These are phyloP conservation scores for Drosophila trapezifrons DNA, from an alignment of 1,140 invertebrate genomes.

Conservation along the genomic window DNA sequence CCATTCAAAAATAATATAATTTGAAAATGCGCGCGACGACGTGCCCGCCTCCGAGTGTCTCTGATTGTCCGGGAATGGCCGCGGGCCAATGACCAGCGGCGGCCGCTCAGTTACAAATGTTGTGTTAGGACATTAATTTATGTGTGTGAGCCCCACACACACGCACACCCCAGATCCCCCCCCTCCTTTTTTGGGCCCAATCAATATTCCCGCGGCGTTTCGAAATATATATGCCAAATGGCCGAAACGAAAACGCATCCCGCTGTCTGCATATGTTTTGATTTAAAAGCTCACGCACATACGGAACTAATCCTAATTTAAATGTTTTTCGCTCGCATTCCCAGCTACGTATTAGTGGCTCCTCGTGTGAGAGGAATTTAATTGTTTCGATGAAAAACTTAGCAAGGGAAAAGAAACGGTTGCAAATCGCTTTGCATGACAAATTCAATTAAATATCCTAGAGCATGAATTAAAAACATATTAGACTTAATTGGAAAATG, in stretches of 20 bases:
- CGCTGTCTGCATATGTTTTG: slow-evolving; percentile 37
- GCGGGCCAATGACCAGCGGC: slow-evolving; percentile 38
- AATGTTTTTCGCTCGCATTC: slow-evolving; percentile 45
- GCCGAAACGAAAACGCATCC: slow-evolving; percentile 29
- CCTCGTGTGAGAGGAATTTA: slow-evolving; percentile 50
- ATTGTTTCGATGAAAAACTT: slow-evolving; percentile 50
- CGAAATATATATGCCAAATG: slow-evolving; percentile 33
- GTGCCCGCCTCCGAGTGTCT: slow-evolving; percentile 44
- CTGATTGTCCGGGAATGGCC: slow-evolving; percentile 25
- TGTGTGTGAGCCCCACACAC: slow-evolving; percentile 36
- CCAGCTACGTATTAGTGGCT: slow-evolving; percentile 7
- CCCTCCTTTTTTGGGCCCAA: slow-evolving; percentile 1
- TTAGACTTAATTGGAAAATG: slow-evolving; percentile 69
- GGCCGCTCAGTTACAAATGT: slow-evolving; percentile 67
- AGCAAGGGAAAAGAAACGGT: slow-evolving; percentile 6
- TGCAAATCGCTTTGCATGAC: slow-evolving; percentile 57
- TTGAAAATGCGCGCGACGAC: slow-evolving; percentile 71
- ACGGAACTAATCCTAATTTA: slow-evolving; percentile 72
- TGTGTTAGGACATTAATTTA: slow-evolving; percentile 74
- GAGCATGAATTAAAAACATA: slow-evolving; percentile 60
- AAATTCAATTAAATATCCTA: slow-evolving; percentile 67
- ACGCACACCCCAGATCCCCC: not conserved
- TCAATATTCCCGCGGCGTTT: slow-evolving; percentile 59
- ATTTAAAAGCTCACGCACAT: slow-evolving; percentile 65
- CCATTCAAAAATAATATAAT: slow-evolving; percentile 81